Base-by-base conservation (phyloP, 2,888 invertebrate genomes). In the Troides oblongomaculatus region DNA sequence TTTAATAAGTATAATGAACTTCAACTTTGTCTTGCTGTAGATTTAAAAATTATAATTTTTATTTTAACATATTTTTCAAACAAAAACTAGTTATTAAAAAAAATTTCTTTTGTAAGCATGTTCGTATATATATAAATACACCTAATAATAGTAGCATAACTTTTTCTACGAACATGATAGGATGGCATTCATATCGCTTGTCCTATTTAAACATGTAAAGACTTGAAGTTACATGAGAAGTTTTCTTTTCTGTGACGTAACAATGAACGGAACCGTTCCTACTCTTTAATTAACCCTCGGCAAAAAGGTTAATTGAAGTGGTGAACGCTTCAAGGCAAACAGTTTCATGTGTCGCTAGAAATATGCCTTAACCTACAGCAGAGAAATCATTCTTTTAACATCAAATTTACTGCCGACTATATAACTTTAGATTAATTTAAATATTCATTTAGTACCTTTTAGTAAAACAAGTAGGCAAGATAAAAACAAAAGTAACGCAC, bases 271-370 rank as follows among this genome's bases (percentile, higher is more conserved):
- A 64, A 64, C 66, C n/a, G 61, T 63, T 64, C 17, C 21, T 46
- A 10, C 60, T 67, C 64, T 66, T 67, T 67, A 67, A 64, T 70
- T 67, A 67, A 36, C 67, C 43, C 67, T 57, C 21, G 43, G 8
- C 14, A 58, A 18, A 64, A 67, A 70, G 70, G 70, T 64, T 70
- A 70, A 70, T 70, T 70, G 67, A 67, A 67, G 63, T 30, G 60
- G 56, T 50, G 53, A 53, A 63, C 46, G 56, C 39, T 63, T 57
- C 61, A 53, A 58, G 63, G 59, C 17, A 50, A 69, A 65, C 68
- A 43, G 70, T 66, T 66, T 70, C 62, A 50, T 56, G 62, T 70
- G 69, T 57, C 36, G 46, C 12, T 2, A 17, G 59, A 50, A 62
- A 64, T 69, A 50, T 36, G 5, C 23, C 25, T 46, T 64, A 56